Percentiles rank a stretch among this genome's conserved stretches.
These are phyloP conservation scores for Pachycephus smyrnensis DNA, from an alignment of 2,888 invertebrate genomes.

Conservation along the genomic window DNA sequence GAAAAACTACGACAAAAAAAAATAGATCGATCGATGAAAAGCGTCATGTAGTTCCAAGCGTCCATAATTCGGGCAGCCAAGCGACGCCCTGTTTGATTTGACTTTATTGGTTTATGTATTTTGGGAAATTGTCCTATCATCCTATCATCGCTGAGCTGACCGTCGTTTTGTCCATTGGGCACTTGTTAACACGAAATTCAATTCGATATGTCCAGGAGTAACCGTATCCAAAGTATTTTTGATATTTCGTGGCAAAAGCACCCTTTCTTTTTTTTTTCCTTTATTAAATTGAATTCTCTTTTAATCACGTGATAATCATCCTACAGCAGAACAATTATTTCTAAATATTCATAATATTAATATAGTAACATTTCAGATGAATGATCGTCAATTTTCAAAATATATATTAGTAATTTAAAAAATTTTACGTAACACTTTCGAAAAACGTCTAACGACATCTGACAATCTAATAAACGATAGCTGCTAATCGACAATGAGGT, in stretches of 20 bases:
- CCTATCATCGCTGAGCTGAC: background rate
- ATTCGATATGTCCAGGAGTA: background rate
- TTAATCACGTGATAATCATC: no score
- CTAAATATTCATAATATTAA: background rate
- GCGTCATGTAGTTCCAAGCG: background rate
- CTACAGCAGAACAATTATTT: background rate
- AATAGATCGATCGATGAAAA: background rate
- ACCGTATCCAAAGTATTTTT: background rate
- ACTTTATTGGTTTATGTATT: background rate
- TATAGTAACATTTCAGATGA: background rate
- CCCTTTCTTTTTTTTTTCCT: background rate
- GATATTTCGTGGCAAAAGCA: background rate
- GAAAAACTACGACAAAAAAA: background rate
- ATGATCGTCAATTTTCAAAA: background rate
- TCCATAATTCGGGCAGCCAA: background rate
- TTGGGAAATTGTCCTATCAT: background rate
- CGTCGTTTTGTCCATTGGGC: background rate
- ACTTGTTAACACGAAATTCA: background rate
- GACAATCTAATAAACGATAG: background rate
- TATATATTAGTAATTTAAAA: background rate
- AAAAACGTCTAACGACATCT: background rate
- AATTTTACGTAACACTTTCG: background rate
- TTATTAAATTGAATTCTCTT: background rate
- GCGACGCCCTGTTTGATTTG: background rate
- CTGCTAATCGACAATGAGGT: background rate